Conservation (phyloP, 2,113 vertebrate species). For the Vidua macroura region DNA sequence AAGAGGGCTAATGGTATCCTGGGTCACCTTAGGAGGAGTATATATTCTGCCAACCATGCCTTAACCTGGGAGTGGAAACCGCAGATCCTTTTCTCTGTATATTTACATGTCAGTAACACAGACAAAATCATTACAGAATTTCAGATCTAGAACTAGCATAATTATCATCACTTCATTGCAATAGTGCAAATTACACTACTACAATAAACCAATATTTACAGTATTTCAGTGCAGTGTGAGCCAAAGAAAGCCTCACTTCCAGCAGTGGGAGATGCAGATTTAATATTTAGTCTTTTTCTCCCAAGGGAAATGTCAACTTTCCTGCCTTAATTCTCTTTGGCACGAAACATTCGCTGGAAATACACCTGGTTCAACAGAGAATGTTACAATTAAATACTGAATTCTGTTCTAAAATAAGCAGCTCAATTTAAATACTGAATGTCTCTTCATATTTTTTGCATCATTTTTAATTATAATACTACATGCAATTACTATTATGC, state of each 20-base stretch:
- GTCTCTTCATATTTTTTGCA: slow-evolving; percentile 39
- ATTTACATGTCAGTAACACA: background rate
- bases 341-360: slow-evolving; percentile 17
- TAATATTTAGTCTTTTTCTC: slow-evolving; percentile 9
- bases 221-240: background rate
- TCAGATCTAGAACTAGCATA: background rate
- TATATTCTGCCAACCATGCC: background rate
- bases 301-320: slow-evolving; percentile 7
- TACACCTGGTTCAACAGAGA: slow-evolving; percentile 40
- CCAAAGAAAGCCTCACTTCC: background rate
- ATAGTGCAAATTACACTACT: background rate
- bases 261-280: background rate
- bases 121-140: background rate
- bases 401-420: slow-evolving; percentile 38
- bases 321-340: slow-evolving; percentile 49
- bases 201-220: background rate
- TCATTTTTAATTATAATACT: slow-evolving; percentile 45
- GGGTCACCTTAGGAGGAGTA: background rate
- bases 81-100: background rate
- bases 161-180: background rate
- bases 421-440: slow-evolving; percentile 5
- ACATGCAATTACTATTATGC: slow-evolving; percentile 28
- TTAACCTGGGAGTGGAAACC: background rate
- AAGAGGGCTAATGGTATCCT: background rate
- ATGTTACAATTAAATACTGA: slow-evolving; percentile 40